Evolutionary conservation across 1,140 invertebrate genomes (phyloP), one percentile per base, ranked within the genome.

Genomic region (Brachionus rubens): DNA sequence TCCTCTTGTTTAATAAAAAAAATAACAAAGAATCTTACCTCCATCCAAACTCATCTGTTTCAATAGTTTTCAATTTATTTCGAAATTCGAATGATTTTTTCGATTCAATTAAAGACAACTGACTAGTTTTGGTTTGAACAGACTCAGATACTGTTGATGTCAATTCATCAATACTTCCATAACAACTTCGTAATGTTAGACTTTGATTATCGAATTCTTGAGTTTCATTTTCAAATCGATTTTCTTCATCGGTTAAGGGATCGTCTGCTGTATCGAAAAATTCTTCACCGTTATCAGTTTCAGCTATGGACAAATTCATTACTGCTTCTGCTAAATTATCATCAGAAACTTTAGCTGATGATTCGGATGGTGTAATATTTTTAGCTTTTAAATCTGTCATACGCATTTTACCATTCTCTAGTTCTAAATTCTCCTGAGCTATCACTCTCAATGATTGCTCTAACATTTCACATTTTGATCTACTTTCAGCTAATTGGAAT

Each of bases 391-490:
- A 24, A 12, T 4, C 21, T 7, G 54, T n/a, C 16, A 33, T 14
- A n/a, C 36, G 59, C 5, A 36, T 21, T 26, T 72, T 48, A n/a
- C 40, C 36, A 30, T 26, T n/a, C 30, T 72, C 68, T 30, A 72
- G 46, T 26, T 72, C 68, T 3, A 72, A 50, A 50, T 72, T 72
- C 41, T 72, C 68, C 21, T 72, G 68, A 19, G 68, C 68, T 5
- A 72, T 7, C 30, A 72, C 68, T 72, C 68, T 48, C 16, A 72
- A 26, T 3, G 68, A 72, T 21, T 72, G 68, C 24, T 72, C 68
- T 7, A 72, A 28, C n/a, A 54, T 12, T 14, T 72, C 46, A 26
- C 68, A 72, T 72, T 72, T 72, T 3, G 46, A 50, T 48, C 50
- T 26, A 26, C 46, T 50, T 24, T 72, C 68, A 24, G 68, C 46